A percentile compares a stretch with the other conserved stretches of the same genome.
phyloP scores from a whole-genome alignment of 2,888 invertebrate species.

The Caenorhabditis sp. region DNA sequence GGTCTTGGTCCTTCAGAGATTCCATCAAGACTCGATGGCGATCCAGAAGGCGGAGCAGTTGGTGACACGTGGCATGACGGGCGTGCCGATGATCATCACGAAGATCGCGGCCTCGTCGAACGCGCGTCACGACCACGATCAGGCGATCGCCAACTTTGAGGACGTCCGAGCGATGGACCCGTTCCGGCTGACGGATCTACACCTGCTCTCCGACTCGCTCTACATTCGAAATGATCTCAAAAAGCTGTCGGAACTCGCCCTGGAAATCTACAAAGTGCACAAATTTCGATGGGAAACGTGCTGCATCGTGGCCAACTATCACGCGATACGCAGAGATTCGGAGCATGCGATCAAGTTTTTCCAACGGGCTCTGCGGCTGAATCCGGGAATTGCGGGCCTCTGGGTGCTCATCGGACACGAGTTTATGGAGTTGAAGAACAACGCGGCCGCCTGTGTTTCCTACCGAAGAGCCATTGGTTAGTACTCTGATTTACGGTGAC shows the following conservation, averaged over 20 bases:
- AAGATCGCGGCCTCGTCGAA: conserved; percentile 87
- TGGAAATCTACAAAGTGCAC: conserved; percentile 92
- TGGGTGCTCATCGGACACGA: conserved; percentile 99
- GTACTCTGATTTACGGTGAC: too few species aligned
- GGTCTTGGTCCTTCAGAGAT: conserved; percentile 51
- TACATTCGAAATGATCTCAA: conserved; percentile 86
- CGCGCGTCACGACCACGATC: conserved; percentile 69
- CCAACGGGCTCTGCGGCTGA: conserved; percentile 85
- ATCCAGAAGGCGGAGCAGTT: conserved; percentile 88
- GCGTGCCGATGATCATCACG: conserved; percentile 90
- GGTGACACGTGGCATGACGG: conserved; percentile 86
- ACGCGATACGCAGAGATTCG: conserved; percentile 94
- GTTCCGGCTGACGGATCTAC: conserved; percentile 91
- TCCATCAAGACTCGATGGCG: conserved; percentile 81
- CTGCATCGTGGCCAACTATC: conserved; percentile 97
- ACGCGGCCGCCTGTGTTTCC: conserved; percentile 97
- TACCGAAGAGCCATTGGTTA: conserved; percentile 95
- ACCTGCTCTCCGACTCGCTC: conserved; percentile 94
- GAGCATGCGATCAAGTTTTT: conserved; percentile 98
- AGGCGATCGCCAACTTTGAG: conserved; percentile 83
- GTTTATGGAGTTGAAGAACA: conserved; percentile 98
- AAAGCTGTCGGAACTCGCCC: conserved; percentile 93
- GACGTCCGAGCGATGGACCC: conserved; percentile 90
- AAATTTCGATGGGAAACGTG: conserved; percentile 98
- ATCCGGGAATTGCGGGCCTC: conserved; percentile 67